Evolutionary conservation across 2,113 vertebrate genomes (phyloP).

Genomic region (Rhea pennata): DNA sequence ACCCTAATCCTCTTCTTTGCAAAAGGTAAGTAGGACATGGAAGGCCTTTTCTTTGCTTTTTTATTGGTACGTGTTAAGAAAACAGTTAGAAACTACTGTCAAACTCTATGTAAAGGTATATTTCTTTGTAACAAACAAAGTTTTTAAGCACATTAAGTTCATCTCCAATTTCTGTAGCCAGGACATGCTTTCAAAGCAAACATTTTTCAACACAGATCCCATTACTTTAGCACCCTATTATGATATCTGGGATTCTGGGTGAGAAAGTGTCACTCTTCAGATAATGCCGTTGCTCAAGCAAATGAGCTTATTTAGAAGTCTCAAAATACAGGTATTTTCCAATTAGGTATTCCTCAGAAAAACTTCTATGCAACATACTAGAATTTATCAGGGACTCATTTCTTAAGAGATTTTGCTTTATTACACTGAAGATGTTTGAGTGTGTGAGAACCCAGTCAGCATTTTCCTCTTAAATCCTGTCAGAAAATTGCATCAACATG

Average conservation of each 20-base stretch:
- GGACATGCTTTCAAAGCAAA: background rate
- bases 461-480: background rate
- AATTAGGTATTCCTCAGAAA: background rate
- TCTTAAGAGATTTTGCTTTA: background rate
- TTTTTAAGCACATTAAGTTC: background rate
- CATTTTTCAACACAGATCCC: background rate
- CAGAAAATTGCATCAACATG: background rate
- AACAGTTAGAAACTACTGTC: background rate
- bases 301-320: background rate
- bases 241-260: background rate
- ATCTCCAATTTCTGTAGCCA: background rate
- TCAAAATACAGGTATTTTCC: background rate
- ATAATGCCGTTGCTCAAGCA: background rate
- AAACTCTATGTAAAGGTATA: background rate
- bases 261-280: background rate
- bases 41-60: background rate
- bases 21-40: background rate
- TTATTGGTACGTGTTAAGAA: accelerated
- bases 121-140: background rate
- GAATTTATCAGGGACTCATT: background rate
- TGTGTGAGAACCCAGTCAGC: background rate
- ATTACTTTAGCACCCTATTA: background rate
- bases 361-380: background rate
- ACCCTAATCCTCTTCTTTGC: background rate
- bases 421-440: background rate